These are phyloP conservation scores for Carabus problematicus DNA, from an alignment of 2,888 invertebrate genomes.

Conservation along the genomic window DNA sequence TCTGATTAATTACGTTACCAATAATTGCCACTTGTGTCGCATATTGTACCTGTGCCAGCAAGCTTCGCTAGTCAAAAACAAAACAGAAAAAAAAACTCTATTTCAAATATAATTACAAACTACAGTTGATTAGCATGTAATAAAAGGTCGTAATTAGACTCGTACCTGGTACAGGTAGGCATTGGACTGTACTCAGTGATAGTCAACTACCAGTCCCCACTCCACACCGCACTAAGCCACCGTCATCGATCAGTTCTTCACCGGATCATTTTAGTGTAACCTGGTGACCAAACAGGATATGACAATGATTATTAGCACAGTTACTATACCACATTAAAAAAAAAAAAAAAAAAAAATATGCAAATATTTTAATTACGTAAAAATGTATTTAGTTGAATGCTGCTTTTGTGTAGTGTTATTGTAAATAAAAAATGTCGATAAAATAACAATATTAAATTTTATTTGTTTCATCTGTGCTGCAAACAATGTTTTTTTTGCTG, in stretches of 20 bases:
- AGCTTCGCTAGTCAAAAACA: constrained; percentile 18
- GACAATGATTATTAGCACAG: too few species aligned
- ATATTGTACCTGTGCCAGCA: constrained; percentile 12
- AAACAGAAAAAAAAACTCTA: constrained; percentile 24
- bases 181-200: background rate
- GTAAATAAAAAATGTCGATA: constrained; percentile 37
- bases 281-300: too few species aligned
- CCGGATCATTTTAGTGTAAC: too few species aligned
- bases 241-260: constrained; percentile 26
- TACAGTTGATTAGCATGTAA: constrained; percentile 34
- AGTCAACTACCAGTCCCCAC: too few species aligned
- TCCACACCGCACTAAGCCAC: constrained; percentile 28
- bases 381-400: background rate
- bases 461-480: too few species aligned
- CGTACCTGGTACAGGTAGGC: constrained; percentile 9
- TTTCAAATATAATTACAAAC: constrained; percentile 36
- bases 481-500: too few species aligned
- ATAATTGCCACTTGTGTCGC: constrained; percentile 33
- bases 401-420: constrained; percentile 38
- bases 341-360: too few species aligned
- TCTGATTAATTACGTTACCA: constrained; percentile 26
- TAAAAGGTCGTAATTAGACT: constrained; percentile 28
- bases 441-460: too few species aligned
- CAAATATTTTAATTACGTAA: too few species aligned
- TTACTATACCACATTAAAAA: too few species aligned